Conservation (phyloP, 2,797 vertebrate genomes). For the Meriones psammophilus region DNA sequence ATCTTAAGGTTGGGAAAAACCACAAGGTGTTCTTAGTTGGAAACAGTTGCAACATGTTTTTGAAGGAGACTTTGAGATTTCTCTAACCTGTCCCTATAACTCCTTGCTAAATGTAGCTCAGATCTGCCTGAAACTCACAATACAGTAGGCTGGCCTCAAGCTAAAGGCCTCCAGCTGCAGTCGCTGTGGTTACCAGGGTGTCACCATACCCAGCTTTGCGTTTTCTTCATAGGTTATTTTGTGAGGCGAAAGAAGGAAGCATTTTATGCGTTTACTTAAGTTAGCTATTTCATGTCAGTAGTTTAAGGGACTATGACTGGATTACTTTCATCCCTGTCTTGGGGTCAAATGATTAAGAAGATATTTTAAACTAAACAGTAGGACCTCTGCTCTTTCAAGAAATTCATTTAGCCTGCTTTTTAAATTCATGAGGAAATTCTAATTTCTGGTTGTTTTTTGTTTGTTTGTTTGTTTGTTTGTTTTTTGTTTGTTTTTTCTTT, state of each 20-base stretch:
- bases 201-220: neutral
- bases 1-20: neutral
- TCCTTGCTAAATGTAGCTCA: neutral
- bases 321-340: constrained; percentile 23
- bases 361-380: constrained; percentile 1
- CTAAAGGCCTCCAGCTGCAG: neutral
- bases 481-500: neutral
- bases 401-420: constrained; percentile 31
- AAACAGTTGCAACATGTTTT: neutral
- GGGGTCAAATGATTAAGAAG: neutral
- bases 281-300: neutral
- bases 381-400: neutral
- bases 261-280: constrained; percentile 30
- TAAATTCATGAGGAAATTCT: neutral
- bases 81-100: neutral
- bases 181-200: neutral
- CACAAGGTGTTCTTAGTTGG: neutral
- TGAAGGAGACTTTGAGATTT: neutral
- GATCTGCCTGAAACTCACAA: neutral
- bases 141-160: neutral
- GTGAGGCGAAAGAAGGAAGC: neutral
- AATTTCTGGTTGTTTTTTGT: neutral
- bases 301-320: neutral
- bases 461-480: neutral
- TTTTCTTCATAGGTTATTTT: constrained; percentile 13